Base-by-base conservation (phyloP, 2,113 vertebrate species). In the Lasiurus borealis region DNA sequence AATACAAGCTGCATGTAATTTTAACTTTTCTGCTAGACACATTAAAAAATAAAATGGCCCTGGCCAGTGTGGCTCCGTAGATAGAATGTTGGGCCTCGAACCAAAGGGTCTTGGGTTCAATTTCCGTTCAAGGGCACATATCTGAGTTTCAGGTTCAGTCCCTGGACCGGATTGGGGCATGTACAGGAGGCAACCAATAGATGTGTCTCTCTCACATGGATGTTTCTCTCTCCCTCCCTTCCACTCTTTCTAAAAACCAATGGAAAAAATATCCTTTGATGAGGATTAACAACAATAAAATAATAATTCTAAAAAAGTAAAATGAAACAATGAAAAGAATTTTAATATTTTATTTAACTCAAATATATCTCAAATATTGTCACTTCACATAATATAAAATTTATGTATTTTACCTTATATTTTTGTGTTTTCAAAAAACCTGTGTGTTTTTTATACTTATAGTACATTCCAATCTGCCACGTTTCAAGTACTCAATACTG, bases 311-410 rank as follows among this genome's bases (percentile, higher is more conserved):
- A 77, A 90, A 88, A 94, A 57, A 3, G 23, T 31, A 88, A 88
- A 68, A 73, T 54, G 46, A 89, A 91, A 44, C n/a, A 77, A 80
- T 54, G 15, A 48, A 78, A 78, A 75, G 8, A 34, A 40, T 77
- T 92, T 95, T 71, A 34, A 54, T 88, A 73, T 71, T 75, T 64
- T 95, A 90, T 66, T 93, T 89, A 86, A 86, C 10, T 6, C n/a
- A 59, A 75, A n/a, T 57, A 87, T 34, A 80, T 18, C 5, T 19
- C 36, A 83, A 52, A 81, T 92, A 95, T 34, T 88, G 34, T 90
- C 14, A 93, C 77, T 81, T 83, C 15, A 86, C 54, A 57, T 64
- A 34, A 59, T 23, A 81, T 44, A 71, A 50, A 8, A 66, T 73
- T 81, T 90, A 80, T 23, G 2, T 87, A 48, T 57, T 96, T 72